Percentiles rank a stretch among this genome's conserved stretches.
These are phyloP conservation scores for Limnephilus marmoratus DNA, from an alignment of 2,888 invertebrate species.

Conservation along the genomic window DNA sequence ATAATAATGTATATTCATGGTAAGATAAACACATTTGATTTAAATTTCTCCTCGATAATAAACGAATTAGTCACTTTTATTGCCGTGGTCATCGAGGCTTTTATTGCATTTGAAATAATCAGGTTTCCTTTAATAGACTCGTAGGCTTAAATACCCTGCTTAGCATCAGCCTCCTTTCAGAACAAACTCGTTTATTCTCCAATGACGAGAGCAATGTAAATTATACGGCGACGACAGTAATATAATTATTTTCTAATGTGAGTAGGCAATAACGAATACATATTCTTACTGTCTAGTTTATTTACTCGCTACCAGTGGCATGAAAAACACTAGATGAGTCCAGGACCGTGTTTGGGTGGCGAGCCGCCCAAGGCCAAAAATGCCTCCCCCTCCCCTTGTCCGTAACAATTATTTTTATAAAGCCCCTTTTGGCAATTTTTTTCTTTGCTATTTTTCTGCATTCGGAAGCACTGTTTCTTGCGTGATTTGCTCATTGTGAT, in stretches of 20 bases:
- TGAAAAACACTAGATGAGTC: neutral
- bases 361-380: too few relatives aligned
- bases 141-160: neutral
- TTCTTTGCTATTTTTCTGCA: too few relatives aligned
- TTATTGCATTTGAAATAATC: neutral
- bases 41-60: neutral
- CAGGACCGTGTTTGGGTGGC: too few relatives aligned
- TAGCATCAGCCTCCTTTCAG: constrained; percentile 7
- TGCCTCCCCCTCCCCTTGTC: too few relatives aligned
- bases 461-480: too few relatives aligned
- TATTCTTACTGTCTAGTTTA: neutral
- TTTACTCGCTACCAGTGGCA: neutral
- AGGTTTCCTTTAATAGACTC: neutral
- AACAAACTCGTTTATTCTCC: constrained; percentile 4
- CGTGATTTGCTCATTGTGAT: too few relatives aligned
- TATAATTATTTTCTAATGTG: neutral
- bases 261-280: neutral
- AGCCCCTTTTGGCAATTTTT: too few relatives aligned
- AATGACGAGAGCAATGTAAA: constrained; percentile 9
- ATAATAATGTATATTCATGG: neutral
- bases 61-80: neutral
- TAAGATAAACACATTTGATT: neutral
- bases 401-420: too few relatives aligned
- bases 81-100: neutral
- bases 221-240: constrained; percentile 2